A percentile compares a stretch with the other conserved stretches of the same genome.
Evolutionary conservation across 2,797 vertebrate genomes (phyloP).

Genomic region (Spinus olivaceus): DNA sequence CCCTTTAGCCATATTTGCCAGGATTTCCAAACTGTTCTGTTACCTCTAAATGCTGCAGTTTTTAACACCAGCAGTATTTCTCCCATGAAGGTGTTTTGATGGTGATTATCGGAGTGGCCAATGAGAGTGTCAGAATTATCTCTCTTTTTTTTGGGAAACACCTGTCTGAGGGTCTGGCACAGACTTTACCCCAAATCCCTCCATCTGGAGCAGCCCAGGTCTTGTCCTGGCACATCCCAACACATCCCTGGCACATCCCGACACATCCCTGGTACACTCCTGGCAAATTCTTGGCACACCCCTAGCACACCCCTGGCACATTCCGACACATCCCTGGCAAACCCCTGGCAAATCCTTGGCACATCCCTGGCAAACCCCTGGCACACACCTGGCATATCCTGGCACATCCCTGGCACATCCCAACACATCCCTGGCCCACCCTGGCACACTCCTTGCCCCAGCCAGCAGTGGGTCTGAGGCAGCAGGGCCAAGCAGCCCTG

Average conservation of each 20-base stretch:
- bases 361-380: too few relatives aligned
- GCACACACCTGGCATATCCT: too few relatives aligned
- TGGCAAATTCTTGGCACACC: too few relatives aligned
- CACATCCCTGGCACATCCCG: too few relatives aligned
- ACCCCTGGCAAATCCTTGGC: too few relatives aligned
- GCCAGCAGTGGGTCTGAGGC: rapidly evolving
- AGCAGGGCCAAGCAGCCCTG: rapidly evolving
- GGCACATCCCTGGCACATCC: too few relatives aligned
- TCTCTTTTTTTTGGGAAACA: neutral
- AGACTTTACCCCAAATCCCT: neutral
- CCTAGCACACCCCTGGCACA: too few relatives aligned
- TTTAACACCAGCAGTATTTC: neutral
- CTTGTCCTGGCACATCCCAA: neutral
- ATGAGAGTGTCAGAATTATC: neutral
- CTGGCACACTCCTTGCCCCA: neutral
- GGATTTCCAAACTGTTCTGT: neutral
- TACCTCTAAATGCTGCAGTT: neutral
- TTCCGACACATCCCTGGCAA: too few relatives aligned
- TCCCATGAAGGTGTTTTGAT: neutral
- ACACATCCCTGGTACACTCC: too few relatives aligned
- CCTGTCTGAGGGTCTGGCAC: neutral
- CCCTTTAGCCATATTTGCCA: neutral
- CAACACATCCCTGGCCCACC: too few relatives aligned
- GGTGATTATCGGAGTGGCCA: neutral
- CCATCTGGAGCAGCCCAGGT: neutral